Percentiles rank a stretch among this genome's conserved stretches.
Conservation (phyloP, 2,888 invertebrate species). For the Drosophila merina region DNA sequence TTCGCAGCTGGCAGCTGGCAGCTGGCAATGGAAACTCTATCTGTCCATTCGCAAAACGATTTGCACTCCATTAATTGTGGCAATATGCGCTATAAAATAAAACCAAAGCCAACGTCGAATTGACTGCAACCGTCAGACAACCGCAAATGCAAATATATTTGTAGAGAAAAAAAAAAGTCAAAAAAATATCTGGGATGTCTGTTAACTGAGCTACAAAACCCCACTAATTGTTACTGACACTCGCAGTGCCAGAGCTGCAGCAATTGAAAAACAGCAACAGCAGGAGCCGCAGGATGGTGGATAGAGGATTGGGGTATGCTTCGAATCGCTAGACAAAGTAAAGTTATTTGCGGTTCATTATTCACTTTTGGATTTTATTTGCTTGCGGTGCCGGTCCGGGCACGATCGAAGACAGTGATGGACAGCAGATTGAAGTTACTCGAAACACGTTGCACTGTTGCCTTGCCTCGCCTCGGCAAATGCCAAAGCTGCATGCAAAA, state of each 20-base stretch:
- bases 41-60: conserved; percentile 50
- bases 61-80: conserved; percentile 47
- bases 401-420: conserved; percentile 65
- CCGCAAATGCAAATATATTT: conserved; percentile 71
- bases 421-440: conserved; percentile 67
- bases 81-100: conserved; percentile 11
- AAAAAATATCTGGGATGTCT: conserved; percentile 21
- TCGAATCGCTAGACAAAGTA: conserved; percentile 56
- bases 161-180: conserved; percentile 35
- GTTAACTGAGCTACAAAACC: conserved; percentile 50
- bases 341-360: conserved; percentile 81
- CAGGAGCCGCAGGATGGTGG: not conserved
- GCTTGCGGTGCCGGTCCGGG: conserved; percentile 46
- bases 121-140: conserved; percentile 26
- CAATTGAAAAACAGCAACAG: conserved; percentile 49
- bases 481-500: conserved; percentile 66
- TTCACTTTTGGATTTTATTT: conserved; percentile 77
- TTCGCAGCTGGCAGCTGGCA: conserved; percentile 14
- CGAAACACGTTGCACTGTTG: conserved; percentile 54
- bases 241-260: conserved; percentile 48
- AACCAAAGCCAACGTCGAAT: conserved; percentile 13
- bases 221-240: conserved; percentile 79
- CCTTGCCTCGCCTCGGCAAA: conserved; percentile 32
- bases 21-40: conserved; percentile 20
- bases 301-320: not conserved